phyloP scores from a whole-genome alignment of 2,888 invertebrate species.

The Rapana venosa region DNA sequence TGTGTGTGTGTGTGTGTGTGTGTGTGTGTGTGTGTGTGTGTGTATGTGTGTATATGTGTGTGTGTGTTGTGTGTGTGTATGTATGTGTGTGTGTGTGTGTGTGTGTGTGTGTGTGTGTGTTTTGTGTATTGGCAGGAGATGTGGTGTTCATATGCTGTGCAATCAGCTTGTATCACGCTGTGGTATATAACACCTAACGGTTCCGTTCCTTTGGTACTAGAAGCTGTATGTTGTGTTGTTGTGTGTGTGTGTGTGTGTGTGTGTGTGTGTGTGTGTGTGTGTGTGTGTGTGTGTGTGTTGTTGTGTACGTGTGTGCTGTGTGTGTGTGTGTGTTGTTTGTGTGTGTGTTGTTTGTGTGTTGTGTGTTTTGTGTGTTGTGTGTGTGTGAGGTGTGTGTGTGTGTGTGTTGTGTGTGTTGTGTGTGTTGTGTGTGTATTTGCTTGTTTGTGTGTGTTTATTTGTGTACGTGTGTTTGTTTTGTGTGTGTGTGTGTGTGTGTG shows the following conservation, averaged over 20 bases:
- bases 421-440: too few species aligned
- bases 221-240: neutral
- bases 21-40: neutral
- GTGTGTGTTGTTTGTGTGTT: neutral
- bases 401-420: too few species aligned
- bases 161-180: neutral
- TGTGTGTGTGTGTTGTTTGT: neutral
- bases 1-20: neutral
- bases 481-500: too few species aligned
- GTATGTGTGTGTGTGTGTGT: neutral
- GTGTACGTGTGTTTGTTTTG: too few species aligned
- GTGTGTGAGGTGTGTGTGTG: neutral
- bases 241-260: neutral
- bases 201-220: too few species aligned
- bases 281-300: neutral
- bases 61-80: slow-evolving; percentile 10
- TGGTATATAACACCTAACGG: too few species aligned
- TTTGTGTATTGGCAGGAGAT: neutral
- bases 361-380: neutral
- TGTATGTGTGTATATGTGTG: neutral
- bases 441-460: too few species aligned
- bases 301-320: neutral
- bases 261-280: slow-evolving; percentile 8
- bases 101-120: slow-evolving; percentile 7
- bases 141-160: neutral